Conservation (phyloP, 2,888 invertebrate species). For the Linyphia triangularis region DNA sequence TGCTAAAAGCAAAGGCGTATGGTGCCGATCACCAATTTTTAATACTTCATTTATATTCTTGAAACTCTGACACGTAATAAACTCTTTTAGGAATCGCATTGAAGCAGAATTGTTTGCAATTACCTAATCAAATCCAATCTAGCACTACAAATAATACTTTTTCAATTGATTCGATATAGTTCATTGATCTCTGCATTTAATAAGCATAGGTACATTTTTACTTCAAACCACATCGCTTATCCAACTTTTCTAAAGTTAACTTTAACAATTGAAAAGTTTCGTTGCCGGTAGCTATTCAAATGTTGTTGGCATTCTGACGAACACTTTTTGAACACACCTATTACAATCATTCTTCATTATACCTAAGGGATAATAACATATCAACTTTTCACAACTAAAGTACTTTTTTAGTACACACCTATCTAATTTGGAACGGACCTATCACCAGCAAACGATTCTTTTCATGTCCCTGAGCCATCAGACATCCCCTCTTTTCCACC, state of each 20-base stretch:
- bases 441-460: conserved; percentile 28
- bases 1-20: no score
- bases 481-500: background rate
- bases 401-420: background rate
- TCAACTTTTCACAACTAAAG: background rate
- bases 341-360: background rate
- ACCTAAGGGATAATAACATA: conserved; percentile 30
- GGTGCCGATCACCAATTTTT: no score
- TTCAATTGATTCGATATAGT: no score
- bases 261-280: background rate
- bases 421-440: background rate
- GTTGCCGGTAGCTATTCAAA: conserved; percentile 37
- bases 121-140: no score
- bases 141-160: no score
- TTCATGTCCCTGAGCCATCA: conserved; percentile 14
- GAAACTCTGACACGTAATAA: no score
- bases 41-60: no score
- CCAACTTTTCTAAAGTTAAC: background rate
- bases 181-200: no score
- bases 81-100: no score
- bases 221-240: no score
- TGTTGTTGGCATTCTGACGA: conserved; percentile 55
- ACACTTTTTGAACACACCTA: conserved; percentile 24
- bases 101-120: no score
- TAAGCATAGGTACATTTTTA: no score